phyloP scores from a whole-genome alignment of 2,888 invertebrate genomes.

The Archips crataeganus region DNA sequence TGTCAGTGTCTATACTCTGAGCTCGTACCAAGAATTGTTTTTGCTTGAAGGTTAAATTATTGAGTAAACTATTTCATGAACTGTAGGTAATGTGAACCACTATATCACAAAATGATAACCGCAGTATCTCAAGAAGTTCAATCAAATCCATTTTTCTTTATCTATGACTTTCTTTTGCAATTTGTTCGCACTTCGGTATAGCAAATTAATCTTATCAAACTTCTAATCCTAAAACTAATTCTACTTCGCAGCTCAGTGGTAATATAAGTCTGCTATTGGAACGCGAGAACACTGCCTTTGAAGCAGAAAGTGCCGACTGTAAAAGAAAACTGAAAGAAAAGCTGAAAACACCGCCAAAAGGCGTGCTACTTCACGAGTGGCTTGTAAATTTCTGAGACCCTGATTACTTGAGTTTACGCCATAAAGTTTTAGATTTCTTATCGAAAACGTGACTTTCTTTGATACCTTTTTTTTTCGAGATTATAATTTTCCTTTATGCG shows the following conservation, averaged over 20 bases:
- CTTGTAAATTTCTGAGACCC: constrained; percentile 28
- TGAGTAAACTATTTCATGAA: too few relatives aligned
- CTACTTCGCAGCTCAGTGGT: constrained; percentile 38
- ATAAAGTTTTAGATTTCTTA: constrained; percentile 25
- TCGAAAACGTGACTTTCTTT: constrained; percentile 29
- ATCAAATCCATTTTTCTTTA: too few relatives aligned
- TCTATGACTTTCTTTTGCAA: too few relatives aligned
- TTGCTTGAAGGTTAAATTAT: too few relatives aligned
- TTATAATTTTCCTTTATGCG: constrained; percentile 15
- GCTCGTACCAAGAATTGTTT: too few relatives aligned
- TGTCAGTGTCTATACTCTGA: neutral
- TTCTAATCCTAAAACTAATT: neutral
- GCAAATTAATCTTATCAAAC: neutral
- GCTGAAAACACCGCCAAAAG: constrained; percentile 54
- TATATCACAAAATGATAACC: too few relatives aligned
- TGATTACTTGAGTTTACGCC: constrained; percentile 32
- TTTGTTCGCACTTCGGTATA: too few relatives aligned
- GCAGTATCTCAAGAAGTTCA: too few relatives aligned
- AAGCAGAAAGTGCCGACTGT: constrained; percentile 58
- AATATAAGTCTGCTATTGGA: constrained; percentile 53
- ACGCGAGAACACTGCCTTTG: constrained; percentile 55
- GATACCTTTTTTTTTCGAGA: constrained; percentile 13
- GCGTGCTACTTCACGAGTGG: constrained; percentile 45
- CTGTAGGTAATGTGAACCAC: too few relatives aligned
- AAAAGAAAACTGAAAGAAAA: constrained; percentile 55